Evolutionary conservation across 2,113 vertebrate genomes (phyloP).

Genomic region (Actinemys pallida): DNA sequence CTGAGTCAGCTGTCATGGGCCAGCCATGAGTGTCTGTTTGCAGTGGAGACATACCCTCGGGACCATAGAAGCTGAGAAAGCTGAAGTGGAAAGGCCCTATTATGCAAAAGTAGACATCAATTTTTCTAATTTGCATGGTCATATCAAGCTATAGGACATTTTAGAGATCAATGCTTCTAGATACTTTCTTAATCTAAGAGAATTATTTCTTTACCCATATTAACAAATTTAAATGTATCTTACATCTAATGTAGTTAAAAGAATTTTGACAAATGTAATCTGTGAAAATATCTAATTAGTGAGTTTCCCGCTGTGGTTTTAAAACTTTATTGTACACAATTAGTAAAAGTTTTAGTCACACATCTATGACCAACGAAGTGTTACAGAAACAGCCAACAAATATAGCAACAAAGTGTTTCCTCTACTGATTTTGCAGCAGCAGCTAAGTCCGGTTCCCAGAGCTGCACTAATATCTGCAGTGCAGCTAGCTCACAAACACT

Average conservation of each 20-base stretch:
- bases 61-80: not conserved
- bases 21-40: rapidly evolving
- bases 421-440: not conserved
- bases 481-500: not conserved
- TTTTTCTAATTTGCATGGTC: not conserved
- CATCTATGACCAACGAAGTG: not conserved
- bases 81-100: not conserved
- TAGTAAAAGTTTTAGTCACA: not conserved
- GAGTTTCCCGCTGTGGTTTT: not conserved
- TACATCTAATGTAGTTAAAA: not conserved
- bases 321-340: not conserved
- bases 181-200: not conserved
- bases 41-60: not conserved
- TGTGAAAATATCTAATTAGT: not conserved
- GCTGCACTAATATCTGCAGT: not conserved
- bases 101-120: not conserved
- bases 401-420: not conserved
- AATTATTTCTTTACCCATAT: not conserved
- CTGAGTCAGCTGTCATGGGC: too few species aligned
- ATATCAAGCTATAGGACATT: not conserved
- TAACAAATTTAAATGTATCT: not conserved
- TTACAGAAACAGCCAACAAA: not conserved
- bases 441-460: not conserved
- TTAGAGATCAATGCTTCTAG: not conserved
- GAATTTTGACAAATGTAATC: not conserved